These are phyloP conservation scores for Camponotus fellah DNA, from an alignment of 2,888 invertebrate genomes.

Conservation along the genomic window DNA sequence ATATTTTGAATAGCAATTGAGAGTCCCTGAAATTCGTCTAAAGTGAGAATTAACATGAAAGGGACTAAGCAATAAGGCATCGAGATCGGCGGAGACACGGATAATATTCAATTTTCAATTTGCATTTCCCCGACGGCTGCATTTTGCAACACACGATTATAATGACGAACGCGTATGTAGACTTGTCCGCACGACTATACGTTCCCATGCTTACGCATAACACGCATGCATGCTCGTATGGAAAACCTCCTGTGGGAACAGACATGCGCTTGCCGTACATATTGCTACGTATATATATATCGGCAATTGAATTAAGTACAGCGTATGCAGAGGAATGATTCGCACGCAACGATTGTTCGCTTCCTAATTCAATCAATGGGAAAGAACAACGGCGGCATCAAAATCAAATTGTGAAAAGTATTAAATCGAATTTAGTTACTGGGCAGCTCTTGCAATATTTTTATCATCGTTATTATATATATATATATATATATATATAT, in stretches of 20 bases:
- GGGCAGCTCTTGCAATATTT: conserved; percentile 39
- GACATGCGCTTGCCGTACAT: conserved; percentile 60
- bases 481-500: too few species aligned
- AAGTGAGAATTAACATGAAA: conserved; percentile 2
- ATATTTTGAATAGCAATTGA: neutral
- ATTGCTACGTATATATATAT: conserved; percentile 38
- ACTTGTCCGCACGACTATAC: conserved; percentile 36
- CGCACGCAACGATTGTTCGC: conserved; percentile 46
- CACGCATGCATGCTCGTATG: conserved; percentile 29
- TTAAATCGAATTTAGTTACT: conserved; percentile 48
- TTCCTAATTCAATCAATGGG: conserved; percentile 45
- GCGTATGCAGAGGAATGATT: conserved; percentile 46
- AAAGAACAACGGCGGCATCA: conserved; percentile 39
- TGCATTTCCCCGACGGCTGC: conserved; percentile 43
- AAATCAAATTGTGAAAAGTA: conserved; percentile 49
- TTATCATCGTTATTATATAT: conserved; percentile 30
- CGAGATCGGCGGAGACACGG: conserved; percentile 25
- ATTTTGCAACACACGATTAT: conserved; percentile 66
- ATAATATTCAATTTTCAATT: conserved; percentile 63
- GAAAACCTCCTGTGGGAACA: conserved; percentile 66
- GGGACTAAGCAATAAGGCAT: conserved; percentile 6
- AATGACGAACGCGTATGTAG: conserved; percentile 65
- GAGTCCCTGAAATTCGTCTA: neutral
- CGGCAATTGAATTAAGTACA: conserved; percentile 63
- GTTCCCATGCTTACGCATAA: conserved; percentile 39